A percentile compares a stretch with the other conserved stretches of the same genome.
Conservation (phyloP, 2,113 vertebrate species). For the Chionis minor region DNA sequence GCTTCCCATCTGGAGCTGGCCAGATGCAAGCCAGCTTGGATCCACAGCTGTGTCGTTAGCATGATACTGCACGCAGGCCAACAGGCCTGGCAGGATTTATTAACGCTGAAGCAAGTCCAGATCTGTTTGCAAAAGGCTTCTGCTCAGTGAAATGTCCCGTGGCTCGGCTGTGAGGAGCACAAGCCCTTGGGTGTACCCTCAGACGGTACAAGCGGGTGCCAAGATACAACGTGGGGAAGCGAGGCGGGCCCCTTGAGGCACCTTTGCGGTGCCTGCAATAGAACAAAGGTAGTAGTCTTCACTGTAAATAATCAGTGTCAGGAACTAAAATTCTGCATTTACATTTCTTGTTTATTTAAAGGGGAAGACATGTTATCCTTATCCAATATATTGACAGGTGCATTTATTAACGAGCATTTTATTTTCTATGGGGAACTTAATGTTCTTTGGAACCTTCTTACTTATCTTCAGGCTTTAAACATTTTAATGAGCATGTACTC, state of each 20-base stretch:
- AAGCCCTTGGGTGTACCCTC: not conserved
- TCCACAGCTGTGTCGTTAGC: not conserved
- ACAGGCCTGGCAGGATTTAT: not conserved
- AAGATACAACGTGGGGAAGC: rapidly evolving
- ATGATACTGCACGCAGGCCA: rapidly evolving
- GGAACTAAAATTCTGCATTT: not conserved
- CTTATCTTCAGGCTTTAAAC: not conserved
- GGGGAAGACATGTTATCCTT: not conserved
- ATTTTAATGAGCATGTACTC: not conserved
- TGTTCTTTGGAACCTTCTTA: not conserved
- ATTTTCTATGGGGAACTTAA: not conserved
- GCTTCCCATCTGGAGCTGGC: not conserved
- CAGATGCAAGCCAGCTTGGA: not conserved
- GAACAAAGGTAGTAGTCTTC: not conserved
- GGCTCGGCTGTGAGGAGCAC: not conserved
- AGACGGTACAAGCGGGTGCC: not conserved
- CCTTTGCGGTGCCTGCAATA: not conserved
- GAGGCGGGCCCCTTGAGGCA: not conserved
- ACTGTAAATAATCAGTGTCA: not conserved
- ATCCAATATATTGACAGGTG: not conserved
- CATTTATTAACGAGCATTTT: rapidly evolving
- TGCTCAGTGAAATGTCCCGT: rapidly evolving
- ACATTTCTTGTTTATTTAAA: not conserved
- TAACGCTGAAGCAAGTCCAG: not conserved
- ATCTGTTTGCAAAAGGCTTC: not conserved